Evolutionary conservation across 2,113 vertebrate species (phyloP), one percentile per base, ranked within the genome.

Genomic region (Eurystomus gularis): DNA sequence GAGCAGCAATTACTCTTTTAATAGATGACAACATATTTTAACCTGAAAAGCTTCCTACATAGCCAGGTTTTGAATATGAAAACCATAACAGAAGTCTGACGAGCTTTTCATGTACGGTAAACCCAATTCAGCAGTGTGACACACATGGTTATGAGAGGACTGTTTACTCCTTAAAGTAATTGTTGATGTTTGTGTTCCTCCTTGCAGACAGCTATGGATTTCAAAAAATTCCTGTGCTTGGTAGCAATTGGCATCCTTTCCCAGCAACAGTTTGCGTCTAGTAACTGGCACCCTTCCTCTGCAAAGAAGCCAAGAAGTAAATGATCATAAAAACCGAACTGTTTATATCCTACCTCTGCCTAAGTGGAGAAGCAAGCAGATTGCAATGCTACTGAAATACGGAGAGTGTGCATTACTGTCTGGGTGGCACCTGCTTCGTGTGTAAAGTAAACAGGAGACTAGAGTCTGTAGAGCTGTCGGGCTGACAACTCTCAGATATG

Each of bases 181-280:
- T 95, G 91, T 96, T 95, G 94, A 94, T 96, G 70, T 96, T 94
- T 96, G 68, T 82, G 80, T 82, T 92, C 57, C 66, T 85, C 40
- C 83, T 95, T 65, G 48, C 83, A 93, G 86, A 96, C 88, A 96
- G 91, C 48, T 61, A 93, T 14, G 73, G 90, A 76, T 93, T 95
- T 87, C 77, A 92, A n/a, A 73, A 96, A 93, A 94, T 87, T 82
- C 75, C 77, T 0, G 0, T 85, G 94, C 94, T 72, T 96, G 69
- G 86, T 78, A 94, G 94, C 88, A 90, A 84, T 13, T 96, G 96
- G 96, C 96, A 96, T 37, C 48, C 48, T 88, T 92, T 75, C 95
- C 46, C 77, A 69, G 95, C 94, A 96, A 97, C 95, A 94, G 94
- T 96, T 92, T 96, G 92, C 14, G 4, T 91, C 88, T 84, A 80